Base-by-base conservation (phyloP, 2,888 invertebrate species). In the Eilema depressum region DNA sequence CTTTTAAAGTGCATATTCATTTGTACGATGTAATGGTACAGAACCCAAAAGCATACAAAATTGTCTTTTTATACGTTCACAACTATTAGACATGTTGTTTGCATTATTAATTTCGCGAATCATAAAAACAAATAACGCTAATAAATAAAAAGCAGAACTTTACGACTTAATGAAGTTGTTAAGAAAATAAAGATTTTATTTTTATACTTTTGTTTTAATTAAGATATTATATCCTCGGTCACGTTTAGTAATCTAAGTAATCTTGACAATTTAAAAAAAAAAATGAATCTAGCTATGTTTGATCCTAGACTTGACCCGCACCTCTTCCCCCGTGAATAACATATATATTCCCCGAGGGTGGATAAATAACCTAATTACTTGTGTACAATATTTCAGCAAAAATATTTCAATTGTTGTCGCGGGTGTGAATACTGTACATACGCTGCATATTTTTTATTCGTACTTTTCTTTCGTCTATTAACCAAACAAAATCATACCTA, bases 141-240 rank as follows among this genome's bases (percentile, higher is more conserved):
- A 20, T 47, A 17, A 26, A 41, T 37, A 14, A 47, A 17, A 30
- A 68, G 25, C 57, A 66, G 60, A 28, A 17, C 23, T 3, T 64
- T 28, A 63, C 68, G 61, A 47, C 47, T 47, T 20, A 47, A 47
- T 47, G 47, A 47, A 47, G 47, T 47, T 47, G 47, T 47, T 47
- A 47, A 20, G 20, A 47, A 47, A 47, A 47, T 47, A 47, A 47
- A 47, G 20, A 47, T 47, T 47, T 47, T 47, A 47, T 47, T 47
- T 47, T 47, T 20, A 17, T 20, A 47, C 20, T 47, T 47, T 47
- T 47, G 47, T 47, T 41, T 41, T 41, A 41, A 41, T 41, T 41
- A 41, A 41, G 17, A 14, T 17, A 17, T 41, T 47, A 47, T 41
- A 41, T 41, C 41, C 14, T 2, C 20, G 47, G 41, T 25, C 57